phyloP scores from a whole-genome alignment of 1,140 invertebrate species.

The Anoplolepis gracilipes region DNA sequence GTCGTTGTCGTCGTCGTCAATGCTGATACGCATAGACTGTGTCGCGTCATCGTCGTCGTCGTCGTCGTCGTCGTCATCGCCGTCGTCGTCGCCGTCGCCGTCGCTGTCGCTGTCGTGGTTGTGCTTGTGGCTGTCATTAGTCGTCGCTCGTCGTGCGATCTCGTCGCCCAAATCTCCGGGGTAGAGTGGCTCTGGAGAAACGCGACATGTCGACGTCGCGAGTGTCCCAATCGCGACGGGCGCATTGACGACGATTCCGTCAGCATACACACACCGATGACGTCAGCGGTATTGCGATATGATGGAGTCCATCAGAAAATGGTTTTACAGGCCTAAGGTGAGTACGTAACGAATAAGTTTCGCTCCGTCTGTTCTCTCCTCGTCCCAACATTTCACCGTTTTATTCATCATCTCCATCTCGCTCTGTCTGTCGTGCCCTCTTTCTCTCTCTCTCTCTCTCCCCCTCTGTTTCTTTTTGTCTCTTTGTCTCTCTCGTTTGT shows the following conservation, averaged over 20 bases:
- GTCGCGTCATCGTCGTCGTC: conserved; percentile 25
- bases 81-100: neutral
- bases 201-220: conserved; percentile 35
- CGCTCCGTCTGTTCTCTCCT: conserved; percentile 68
- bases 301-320: conserved; percentile 96
- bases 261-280: conserved; percentile 63
- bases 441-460: neutral
- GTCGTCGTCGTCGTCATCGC: conserved; percentile 10
- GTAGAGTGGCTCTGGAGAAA: neutral
- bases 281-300: conserved; percentile 69
- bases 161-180: neutral
- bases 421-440: neutral
- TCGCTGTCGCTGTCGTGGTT: neutral
- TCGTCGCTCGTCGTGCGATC: neutral
- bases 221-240: conserved; percentile 50
- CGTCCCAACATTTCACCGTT: neutral
- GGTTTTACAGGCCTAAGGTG: conserved; percentile 97
- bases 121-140: neutral
- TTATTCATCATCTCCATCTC: neutral
- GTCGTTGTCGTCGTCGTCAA: neutral
- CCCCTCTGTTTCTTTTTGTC: neutral
- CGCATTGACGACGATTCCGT: conserved; percentile 64
- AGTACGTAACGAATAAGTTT: conserved; percentile 76
- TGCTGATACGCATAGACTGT: conserved; percentile 13
- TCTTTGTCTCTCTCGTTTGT: neutral